Conservation (phyloP, 2,797 vertebrate species). For the Tachyglossus aculeatus region DNA sequence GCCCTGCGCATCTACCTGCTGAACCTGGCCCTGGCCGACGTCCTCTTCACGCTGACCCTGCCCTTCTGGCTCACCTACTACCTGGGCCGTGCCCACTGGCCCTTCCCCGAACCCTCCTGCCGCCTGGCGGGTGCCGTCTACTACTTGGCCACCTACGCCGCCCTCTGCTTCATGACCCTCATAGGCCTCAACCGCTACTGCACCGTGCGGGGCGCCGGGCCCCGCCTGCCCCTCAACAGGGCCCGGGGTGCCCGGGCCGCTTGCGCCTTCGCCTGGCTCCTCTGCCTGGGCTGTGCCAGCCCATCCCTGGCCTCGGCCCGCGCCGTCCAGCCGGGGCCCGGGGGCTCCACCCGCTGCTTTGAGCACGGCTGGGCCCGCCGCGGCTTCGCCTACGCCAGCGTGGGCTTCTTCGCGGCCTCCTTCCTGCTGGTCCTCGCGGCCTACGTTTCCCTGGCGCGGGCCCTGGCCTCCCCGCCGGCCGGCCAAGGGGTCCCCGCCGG, state of each 20-base stretch:
- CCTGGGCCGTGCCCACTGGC: constrained; percentile 57
- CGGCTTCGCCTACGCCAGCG: constrained; percentile 37
- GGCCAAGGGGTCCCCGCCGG: background rate
- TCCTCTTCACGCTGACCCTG: constrained; percentile 67
- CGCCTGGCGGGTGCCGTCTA: constrained; percentile 53
- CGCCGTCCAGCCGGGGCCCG: background rate
- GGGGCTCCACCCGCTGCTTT: constrained; percentile 45
- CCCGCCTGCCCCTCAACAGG: constrained; percentile 22
- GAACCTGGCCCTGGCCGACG: constrained; percentile 63
- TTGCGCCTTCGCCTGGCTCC: constrained; percentile 49
- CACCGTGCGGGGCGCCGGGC: constrained; percentile 7
- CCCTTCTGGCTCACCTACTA: constrained; percentile 70
- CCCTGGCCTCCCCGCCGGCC: background rate
- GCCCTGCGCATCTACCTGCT: constrained; percentile 70
- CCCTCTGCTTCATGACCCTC: constrained; percentile 64
- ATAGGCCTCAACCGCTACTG: constrained; percentile 62
- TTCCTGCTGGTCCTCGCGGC: constrained; percentile 66
- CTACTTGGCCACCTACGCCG: constrained; percentile 56
- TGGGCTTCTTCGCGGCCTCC: constrained; percentile 36
- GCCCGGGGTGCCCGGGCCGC: background rate
- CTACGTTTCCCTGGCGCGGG: constrained; percentile 51
- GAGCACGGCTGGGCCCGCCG: constrained; percentile 43
- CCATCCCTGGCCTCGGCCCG: constrained; percentile 52
- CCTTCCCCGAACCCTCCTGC: constrained; percentile 51
- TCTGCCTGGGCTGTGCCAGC: constrained; percentile 48